Base-by-base conservation (phyloP, 2,888 invertebrate genomes). In the Stenoptilia bipunctidactyla region DNA sequence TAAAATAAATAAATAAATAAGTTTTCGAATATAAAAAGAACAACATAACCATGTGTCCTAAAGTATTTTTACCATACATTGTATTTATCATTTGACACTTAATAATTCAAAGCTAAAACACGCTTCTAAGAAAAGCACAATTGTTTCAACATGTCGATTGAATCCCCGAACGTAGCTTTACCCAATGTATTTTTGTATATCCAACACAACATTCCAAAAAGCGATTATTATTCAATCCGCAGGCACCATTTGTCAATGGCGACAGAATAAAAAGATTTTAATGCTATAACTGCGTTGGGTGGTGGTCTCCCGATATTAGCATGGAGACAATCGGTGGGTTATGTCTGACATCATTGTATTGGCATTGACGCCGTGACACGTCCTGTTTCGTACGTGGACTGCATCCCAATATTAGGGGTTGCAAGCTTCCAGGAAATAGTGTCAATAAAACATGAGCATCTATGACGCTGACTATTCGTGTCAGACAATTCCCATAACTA, bases 221-320 rank as follows among this genome's bases (percentile, higher is more conserved):
- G 30, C 43, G 48, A 46, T 67, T 75, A 64, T 58, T 68, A 75
- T 76, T 76, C 74, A 69, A 67, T 66, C 52, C 66, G 52, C 61
- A 51, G 39, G 50, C 44, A 45, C 50, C 56, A 61, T 66, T 68
- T 63, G 59, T 70, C 66, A 67, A 60, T 61, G 61, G 58, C 53
- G 61, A 53, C 48, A 55, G 53, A 61, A 64, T 61, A 63, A 64
- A 65, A 65, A 60, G 30, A 4, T 30, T 30, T 9, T 30, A n/a
- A 49, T 51, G 47, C 37, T 36, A 44, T 58, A 69, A 66, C 66
- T 65, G 66, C 66, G 60, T 59, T 20, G 20, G 20, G 8, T 5
- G 20, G 20, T 20, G 20, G 20, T 20, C 55, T 49, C 52, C 52
- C 52, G 44, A 48, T 50, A 70, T 70, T 72, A 71, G 61, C 68